phyloP scores from a whole-genome alignment of 2,888 invertebrate genomes.

The Nymphalis urticae region DNA sequence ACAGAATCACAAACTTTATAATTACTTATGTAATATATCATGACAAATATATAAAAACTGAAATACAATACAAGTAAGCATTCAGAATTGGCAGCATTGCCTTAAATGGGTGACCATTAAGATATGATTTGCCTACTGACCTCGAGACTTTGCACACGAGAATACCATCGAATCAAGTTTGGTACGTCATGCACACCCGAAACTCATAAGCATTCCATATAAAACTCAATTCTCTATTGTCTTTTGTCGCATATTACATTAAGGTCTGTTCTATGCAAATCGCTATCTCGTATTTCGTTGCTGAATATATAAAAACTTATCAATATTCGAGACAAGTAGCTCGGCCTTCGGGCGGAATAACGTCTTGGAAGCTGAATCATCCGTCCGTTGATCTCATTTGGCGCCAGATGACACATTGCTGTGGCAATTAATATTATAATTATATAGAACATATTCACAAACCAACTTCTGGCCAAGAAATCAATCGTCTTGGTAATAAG shows the following conservation, averaged over 20 bases:
- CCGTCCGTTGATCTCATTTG: constrained; percentile 34
- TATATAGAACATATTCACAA: constrained; percentile 29
- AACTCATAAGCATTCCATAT: constrained; percentile 18
- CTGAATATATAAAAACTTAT: constrained; percentile 32
- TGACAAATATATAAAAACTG: constrained; percentile 8
- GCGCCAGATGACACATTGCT: constrained; percentile 41
- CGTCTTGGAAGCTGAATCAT: constrained; percentile 32
- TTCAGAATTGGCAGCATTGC: constrained; percentile 9
- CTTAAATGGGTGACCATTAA: constrained; percentile 26
- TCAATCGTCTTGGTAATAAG: constrained; percentile 18
- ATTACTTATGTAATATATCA: not conserved
- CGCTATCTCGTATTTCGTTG: constrained; percentile 26
- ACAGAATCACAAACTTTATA: not conserved
- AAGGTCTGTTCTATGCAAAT: constrained; percentile 36
- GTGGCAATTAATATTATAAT: constrained; percentile 29
- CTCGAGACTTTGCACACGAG: constrained; percentile 21
- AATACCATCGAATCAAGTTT: constrained; percentile 11
- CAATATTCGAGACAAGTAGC: constrained; percentile 34
- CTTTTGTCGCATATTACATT: constrained; percentile 8
- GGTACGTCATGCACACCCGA: not conserved
- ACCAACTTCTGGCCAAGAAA: constrained; percentile 12
- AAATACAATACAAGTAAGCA: constrained; percentile 9
- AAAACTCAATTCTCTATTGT: constrained; percentile 28
- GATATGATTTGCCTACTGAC: constrained; percentile 28
- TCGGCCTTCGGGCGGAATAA: constrained; percentile 25